Evolutionary conservation across 2,888 invertebrate genomes (phyloP).

Genomic region (Hoplodrina ambigua): DNA sequence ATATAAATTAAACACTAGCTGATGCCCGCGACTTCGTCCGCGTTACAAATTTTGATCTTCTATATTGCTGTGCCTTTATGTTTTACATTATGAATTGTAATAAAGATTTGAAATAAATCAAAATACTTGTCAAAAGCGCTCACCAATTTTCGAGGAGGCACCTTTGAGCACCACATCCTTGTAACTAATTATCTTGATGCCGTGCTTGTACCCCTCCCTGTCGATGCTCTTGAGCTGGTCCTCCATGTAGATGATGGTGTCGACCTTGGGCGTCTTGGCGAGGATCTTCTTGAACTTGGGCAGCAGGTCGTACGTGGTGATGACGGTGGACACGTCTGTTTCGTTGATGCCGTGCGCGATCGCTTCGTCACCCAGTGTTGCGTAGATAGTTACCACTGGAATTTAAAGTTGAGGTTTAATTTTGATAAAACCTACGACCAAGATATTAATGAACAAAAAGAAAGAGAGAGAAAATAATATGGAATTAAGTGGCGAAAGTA

Average conservation of each 20-base stretch:
- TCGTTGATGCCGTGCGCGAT: constrained; percentile 99
- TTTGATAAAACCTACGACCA: not conserved
- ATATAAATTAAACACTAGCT: too few species aligned
- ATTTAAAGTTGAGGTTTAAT: not conserved
- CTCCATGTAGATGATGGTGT: constrained; percentile 96
- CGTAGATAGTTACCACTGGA: constrained; percentile 98
- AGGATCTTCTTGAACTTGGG: constrained; percentile 96
- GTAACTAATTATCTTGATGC: constrained; percentile 94
- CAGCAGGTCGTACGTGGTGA: constrained; percentile 97
- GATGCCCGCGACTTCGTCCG: too few species aligned
- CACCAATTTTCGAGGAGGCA: constrained; percentile 79
- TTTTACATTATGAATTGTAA: too few species aligned
- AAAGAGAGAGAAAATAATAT: too few species aligned
- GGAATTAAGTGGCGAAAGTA: too few species aligned
- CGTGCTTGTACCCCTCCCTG: constrained; percentile 92
- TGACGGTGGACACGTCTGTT: constrained; percentile 97
- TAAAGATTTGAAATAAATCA: too few species aligned
- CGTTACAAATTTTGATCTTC: too few species aligned
- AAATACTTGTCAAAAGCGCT: constrained; percentile 54
- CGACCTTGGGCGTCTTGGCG: constrained; percentile 93
- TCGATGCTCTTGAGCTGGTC: constrained; percentile 95
- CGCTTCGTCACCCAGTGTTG: constrained; percentile 98
- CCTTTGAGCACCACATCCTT: constrained; percentile 89
- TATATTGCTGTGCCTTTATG: too few species aligned
- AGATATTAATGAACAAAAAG: too few species aligned